phyloP scores from a whole-genome alignment of 2,113 vertebrate species.

The Dinomys branickii region DNA sequence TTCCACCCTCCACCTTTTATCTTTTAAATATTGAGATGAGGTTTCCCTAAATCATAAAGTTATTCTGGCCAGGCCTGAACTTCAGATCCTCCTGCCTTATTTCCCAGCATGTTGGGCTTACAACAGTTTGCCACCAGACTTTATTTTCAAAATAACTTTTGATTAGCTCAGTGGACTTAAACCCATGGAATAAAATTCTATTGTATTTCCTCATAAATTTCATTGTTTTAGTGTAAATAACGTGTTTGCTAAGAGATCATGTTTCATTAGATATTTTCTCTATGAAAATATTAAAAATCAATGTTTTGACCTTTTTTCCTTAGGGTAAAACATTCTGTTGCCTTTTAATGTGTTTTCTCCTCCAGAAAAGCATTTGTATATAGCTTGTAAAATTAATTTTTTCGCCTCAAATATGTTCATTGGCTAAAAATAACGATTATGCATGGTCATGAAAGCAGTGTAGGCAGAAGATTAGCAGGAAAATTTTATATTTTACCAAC shows the following conservation, averaged over 20 bases:
- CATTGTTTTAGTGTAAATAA: slow-evolving; percentile 10
- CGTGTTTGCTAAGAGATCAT: not conserved
- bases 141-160: not conserved
- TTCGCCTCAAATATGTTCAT: slow-evolving; percentile 33
- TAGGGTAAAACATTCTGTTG: not conserved
- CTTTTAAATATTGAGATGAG: not conserved
- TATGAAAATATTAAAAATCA: not conserved
- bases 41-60: not conserved
- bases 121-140: not conserved
- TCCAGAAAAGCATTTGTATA: not conserved
- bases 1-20: not conserved
- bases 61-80: not conserved
- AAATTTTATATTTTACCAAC: slow-evolving; percentile 53
- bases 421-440: slow-evolving; percentile 40
- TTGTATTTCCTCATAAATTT: not conserved
- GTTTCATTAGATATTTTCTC: not conserved
- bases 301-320: not conserved
- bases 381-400: slow-evolving; percentile 21
- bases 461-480: not conserved
- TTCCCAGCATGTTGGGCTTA: not conserved
- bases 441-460: slow-evolving; percentile 35
- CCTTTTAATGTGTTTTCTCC: not conserved
- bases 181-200: not conserved
- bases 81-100: not conserved
- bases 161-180: not conserved